These are phyloP conservation scores for Dicentrarchus labrax DNA, from an alignment of 2,113 vertebrate genomes.

Conservation along the genomic window DNA sequence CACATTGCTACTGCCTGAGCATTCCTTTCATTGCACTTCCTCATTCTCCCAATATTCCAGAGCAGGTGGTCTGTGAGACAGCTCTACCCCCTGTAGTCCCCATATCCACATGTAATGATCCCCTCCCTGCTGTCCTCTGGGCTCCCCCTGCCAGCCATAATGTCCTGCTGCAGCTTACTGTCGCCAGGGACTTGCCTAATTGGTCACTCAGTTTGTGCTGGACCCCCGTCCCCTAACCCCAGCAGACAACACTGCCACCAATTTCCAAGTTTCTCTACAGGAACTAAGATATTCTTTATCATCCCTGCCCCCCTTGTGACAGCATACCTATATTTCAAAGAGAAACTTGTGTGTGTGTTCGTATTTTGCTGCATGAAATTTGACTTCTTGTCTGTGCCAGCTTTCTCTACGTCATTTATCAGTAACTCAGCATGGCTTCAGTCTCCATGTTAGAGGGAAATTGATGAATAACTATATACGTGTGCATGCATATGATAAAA, in stretches of 20 bases:
- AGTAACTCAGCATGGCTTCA: neutral
- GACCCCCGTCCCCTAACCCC: neutral
- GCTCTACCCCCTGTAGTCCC: constrained; percentile 24
- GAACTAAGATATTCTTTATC: constrained; percentile 20
- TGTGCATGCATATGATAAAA: neutral
- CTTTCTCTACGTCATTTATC: constrained; percentile 19
- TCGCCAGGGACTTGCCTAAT: constrained; percentile 52
- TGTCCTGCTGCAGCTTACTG: constrained; percentile 24
- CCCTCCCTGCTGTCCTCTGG: constrained; percentile 37
- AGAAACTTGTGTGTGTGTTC: constrained; percentile 1
- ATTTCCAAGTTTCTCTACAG: constrained; percentile 31
- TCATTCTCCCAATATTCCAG: constrained; percentile 28
- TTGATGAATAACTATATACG: neutral
- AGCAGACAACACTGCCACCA: constrained; percentile 10
- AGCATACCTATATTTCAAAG: constrained; percentile 26
- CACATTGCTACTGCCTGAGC: neutral
- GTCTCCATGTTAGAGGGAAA: neutral
- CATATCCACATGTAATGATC: constrained; percentile 55
- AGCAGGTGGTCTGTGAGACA: constrained; percentile 43
- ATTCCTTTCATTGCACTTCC: constrained; percentile 34
- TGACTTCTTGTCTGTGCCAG: neutral
- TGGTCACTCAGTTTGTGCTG: constrained; percentile 54
- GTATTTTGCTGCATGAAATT: constrained; percentile 18
- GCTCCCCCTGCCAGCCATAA: constrained; percentile 33
- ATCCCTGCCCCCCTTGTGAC: constrained; percentile 20